A percentile compares a stretch with the other conserved stretches of the same genome.
Evolutionary conservation across 2,113 vertebrate genomes (phyloP).

Genomic region (Colossoma macropomum): DNA sequence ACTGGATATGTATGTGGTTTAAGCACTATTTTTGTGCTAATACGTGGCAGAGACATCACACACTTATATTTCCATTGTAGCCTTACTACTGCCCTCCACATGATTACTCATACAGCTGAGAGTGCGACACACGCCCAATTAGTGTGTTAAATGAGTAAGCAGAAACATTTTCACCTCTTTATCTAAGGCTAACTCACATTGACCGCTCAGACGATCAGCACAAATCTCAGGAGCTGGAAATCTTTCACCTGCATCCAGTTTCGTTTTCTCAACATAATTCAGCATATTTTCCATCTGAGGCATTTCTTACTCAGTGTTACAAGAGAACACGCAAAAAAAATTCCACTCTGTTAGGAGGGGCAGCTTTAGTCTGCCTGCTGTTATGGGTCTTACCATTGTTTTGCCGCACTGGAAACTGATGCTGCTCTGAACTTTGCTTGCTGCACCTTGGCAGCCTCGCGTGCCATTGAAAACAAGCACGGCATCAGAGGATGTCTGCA

Average conservation of each 20-base stretch:
- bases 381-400: constrained; percentile 84
- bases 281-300: neutral
- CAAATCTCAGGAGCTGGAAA: neutral
- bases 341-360: neutral
- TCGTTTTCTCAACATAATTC: neutral
- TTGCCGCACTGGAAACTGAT: constrained; percentile 94
- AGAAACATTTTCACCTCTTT: neutral
- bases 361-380: constrained; percentile 57
- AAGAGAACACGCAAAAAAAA: neutral
- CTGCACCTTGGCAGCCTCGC: constrained; percentile 60
- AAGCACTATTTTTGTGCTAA: too few species aligned
- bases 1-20: too few species aligned
- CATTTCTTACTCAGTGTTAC: constrained; percentile 1
- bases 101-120: neutral
- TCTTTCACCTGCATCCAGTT: neutral
- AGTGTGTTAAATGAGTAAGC: constrained; percentile 12
- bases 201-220: too few species aligned
- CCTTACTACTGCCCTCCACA: neutral
- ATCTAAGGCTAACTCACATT: neutral
- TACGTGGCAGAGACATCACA: too few species aligned
- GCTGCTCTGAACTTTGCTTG: constrained; percentile 81
- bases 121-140: neutral
- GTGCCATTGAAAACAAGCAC: constrained; percentile 84
- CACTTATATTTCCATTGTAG: neutral
- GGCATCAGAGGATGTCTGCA: constrained; percentile 67